A percentile compares a stretch with the other conserved stretches of the same genome.
Conservation (phyloP, 2,797 vertebrate species). For the Orientallactaga sibirica region DNA sequence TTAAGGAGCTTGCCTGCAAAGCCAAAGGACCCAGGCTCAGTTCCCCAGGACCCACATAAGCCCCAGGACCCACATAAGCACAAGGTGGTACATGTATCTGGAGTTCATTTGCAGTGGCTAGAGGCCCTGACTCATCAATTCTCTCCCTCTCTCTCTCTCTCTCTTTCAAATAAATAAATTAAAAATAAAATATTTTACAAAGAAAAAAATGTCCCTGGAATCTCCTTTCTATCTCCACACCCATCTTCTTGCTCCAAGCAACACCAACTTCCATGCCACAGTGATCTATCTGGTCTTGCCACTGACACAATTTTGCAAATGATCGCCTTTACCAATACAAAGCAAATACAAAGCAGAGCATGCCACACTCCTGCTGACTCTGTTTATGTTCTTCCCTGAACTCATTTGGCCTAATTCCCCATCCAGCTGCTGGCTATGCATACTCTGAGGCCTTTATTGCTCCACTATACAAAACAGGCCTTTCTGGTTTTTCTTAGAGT, state of each 20-base stretch:
- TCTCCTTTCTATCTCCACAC: neutral
- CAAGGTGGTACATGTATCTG: too few relatives aligned
- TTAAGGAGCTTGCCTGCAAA: too few relatives aligned
- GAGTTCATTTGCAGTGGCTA: too few relatives aligned
- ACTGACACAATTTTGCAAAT: neutral
- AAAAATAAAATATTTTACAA: too few relatives aligned
- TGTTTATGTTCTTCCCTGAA: neutral
- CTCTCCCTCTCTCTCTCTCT: too few relatives aligned
- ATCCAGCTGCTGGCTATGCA: neutral
- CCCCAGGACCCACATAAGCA: too few relatives aligned
- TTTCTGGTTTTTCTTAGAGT: neutral
- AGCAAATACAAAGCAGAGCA: neutral
- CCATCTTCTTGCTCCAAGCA: neutral
- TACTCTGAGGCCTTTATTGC: neutral
- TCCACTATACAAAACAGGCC: neutral
- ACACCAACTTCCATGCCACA: neutral
- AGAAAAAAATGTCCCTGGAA: neutral
- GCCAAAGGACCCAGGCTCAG: too few relatives aligned
- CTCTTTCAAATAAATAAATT: too few relatives aligned
- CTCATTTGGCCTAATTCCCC: neutral
- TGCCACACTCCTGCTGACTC: neutral
- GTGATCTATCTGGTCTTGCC: too few relatives aligned
- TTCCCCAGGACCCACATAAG: too few relatives aligned
- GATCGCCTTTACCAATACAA: neutral
- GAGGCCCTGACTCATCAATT: too few relatives aligned